Percentiles rank a stretch among this genome's conserved stretches.
Evolutionary conservation across 2,888 invertebrate species (phyloP).

Genomic region (Podotricha telesiphe): DNA sequence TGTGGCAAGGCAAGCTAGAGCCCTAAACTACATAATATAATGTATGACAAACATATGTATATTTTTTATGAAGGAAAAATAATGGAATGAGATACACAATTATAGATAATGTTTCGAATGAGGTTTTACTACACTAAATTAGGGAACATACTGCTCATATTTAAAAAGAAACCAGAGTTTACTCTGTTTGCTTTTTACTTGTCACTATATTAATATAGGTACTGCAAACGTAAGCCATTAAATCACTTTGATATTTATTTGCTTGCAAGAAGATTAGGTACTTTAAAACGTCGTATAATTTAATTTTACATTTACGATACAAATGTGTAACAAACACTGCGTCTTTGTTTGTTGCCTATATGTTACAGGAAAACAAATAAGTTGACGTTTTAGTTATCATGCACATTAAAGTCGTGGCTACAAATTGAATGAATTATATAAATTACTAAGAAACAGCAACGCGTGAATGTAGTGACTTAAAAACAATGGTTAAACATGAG

Average conservation of each 20-base stretch:
- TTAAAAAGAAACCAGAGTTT: too few species aligned
- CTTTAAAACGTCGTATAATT: conserved; percentile 11
- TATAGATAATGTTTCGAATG: not conserved
- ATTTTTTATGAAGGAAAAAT: not conserved
- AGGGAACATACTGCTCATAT: not conserved
- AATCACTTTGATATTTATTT: conserved; percentile 23
- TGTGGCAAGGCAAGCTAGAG: too few species aligned
- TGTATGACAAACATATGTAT: not conserved
- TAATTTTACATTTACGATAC: conserved; percentile 17
- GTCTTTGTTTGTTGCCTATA: conserved; percentile 7
- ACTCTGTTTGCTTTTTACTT: not conserved
- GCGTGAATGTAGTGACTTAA: not conserved
- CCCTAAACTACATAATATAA: not conserved
- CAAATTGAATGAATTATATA: conserved; percentile 15
- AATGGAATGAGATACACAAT: not conserved
- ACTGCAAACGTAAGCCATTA: conserved; percentile 13
- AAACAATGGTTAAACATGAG: conserved; percentile 5
- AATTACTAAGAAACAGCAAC: conserved; percentile 15
- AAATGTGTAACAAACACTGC: conserved; percentile 3
- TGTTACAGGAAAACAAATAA: conserved; percentile 12
- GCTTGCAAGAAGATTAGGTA: conserved; percentile 10
- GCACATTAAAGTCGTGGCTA: not conserved
- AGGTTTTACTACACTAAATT: too few species aligned
- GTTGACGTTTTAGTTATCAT: conserved; percentile 4
- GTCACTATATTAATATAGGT: conserved; percentile 1